Base-by-base conservation (phyloP, 2,888 invertebrate genomes). In the Clanis bilineata region DNA sequence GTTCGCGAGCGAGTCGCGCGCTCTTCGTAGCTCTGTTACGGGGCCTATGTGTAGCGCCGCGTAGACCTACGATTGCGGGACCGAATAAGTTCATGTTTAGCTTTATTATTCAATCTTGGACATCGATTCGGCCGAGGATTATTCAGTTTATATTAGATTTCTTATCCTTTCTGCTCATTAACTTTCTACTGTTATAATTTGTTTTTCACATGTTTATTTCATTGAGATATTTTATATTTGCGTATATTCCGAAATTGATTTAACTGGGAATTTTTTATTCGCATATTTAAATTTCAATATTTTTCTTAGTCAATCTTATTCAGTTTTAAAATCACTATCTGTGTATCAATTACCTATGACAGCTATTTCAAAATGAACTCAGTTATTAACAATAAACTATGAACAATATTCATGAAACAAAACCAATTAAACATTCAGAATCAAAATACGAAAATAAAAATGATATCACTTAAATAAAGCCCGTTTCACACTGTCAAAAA, bases 401-500 rank as follows among this genome's bases (percentile, higher is more conserved):
- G 7, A 12, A 7, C 36, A 1, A 12, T 36, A 36, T 7, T 5
- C 12, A 25, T 12, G 25, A 22, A 51, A 15, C 1, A 39, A 51
- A 5, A 22, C n/a, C 10, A 21, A 28, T 12, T 6, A 15, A 43
- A 36, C 12, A 15, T 21, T 2, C 28, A 10, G 15, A 23, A 21
- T 10, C 44, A 66, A 67, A 51, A 51, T 7, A 12, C 12, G 18
- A 41, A 22, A 32, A 38, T 18, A 54, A 70, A 72, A 67, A 61
- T 64, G 56, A 64, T 36, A 60, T 55, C 55, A 51, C 56, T 67
- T 65, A 63, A 68, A 70, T 68, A 73, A 74, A 70, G 76, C 71
- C 66, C 73, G 69, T 72, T 70, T 73, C 70, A 70, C 69, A 68
- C 78, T 87, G 86, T 87, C 88, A 85, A 80, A 84, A 83, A 71